These are phyloP conservation scores for Oreotrochilus melanogaster DNA, from an alignment of 2,113 vertebrate genomes.

Conservation along the genomic window DNA sequence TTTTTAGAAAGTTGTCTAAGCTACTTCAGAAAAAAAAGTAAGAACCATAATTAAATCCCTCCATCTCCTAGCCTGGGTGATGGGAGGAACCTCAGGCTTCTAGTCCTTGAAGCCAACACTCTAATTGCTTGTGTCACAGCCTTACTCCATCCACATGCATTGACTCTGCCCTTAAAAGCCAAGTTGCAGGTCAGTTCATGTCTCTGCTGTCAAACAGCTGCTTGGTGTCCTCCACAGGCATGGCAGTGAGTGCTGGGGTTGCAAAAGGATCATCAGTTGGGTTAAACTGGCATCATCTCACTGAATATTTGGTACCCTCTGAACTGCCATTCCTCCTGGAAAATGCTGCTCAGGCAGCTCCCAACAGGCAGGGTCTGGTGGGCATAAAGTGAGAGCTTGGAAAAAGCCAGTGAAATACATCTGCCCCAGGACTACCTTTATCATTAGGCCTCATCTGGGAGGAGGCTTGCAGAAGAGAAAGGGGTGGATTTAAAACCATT, in stretches of 20 bases:
- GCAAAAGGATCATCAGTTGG: background rate
- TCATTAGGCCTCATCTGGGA: background rate
- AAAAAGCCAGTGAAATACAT: background rate
- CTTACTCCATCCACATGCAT: background rate
- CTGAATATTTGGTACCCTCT: background rate
- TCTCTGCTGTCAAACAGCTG: background rate
- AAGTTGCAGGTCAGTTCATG: background rate
- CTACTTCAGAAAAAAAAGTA: background rate
- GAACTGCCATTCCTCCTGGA: background rate
- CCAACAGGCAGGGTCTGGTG: background rate
- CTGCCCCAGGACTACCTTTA: background rate
- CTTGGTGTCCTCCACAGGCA: background rate
- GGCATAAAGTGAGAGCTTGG: background rate
- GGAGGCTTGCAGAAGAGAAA: background rate
- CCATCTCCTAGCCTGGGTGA: background rate
- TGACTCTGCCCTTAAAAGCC: background rate
- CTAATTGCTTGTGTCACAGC: background rate
- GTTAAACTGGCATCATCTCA: background rate
- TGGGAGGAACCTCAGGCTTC: background rate
- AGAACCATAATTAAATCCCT: background rate
- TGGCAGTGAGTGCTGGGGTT: rapidly evolving
- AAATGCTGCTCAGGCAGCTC: background rate
- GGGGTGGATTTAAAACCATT: background rate
- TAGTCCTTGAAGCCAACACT: background rate
- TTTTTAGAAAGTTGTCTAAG: background rate